These are phyloP conservation scores for Orthonyx spaldingii DNA, from an alignment of 2,113 vertebrate species.

Conservation along the genomic window DNA sequence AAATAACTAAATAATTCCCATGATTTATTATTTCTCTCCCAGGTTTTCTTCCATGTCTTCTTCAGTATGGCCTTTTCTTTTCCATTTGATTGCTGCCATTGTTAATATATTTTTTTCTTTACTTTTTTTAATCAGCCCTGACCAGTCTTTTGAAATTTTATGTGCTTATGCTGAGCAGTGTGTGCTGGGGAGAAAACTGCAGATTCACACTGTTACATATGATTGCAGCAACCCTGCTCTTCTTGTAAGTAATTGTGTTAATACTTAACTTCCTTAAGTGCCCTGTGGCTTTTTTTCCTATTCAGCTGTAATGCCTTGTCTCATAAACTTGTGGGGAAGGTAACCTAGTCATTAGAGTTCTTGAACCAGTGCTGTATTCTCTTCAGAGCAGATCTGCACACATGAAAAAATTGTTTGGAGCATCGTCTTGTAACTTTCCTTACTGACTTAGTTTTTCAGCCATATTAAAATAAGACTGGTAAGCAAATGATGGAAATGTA, in stretches of 20 bases:
- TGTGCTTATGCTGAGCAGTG: constrained; percentile 70
- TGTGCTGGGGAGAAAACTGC: constrained; percentile 54
- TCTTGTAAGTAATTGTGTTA: constrained; percentile 62
- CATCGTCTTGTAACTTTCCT: not conserved
- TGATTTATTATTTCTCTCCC: not conserved
- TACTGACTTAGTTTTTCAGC: not conserved
- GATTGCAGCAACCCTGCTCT: constrained; percentile 63
- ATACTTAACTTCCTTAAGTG: not conserved
- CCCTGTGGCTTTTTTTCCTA: not conserved
- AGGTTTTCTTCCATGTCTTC: not conserved
- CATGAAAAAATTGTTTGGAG: not conserved
- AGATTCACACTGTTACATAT: constrained; percentile 69
- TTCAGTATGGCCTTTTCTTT: not conserved
- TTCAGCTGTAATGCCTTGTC: not conserved
- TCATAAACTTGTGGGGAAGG: not conserved
- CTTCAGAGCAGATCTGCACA: not conserved
- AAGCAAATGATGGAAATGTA: not conserved
- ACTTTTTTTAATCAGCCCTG: constrained; percentile 67
- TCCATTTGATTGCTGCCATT: not conserved
- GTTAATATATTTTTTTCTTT: not conserved
- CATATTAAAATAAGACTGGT: not conserved
- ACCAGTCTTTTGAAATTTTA: constrained; percentile 73
- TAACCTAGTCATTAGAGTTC: not conserved
- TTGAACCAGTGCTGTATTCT: not conserved
- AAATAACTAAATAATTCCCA: not conserved